Evolutionary conservation across 2,888 invertebrate species (phyloP), one percentile per base, ranked within the genome.

Genomic region (Cephus rjabovi): DNA sequence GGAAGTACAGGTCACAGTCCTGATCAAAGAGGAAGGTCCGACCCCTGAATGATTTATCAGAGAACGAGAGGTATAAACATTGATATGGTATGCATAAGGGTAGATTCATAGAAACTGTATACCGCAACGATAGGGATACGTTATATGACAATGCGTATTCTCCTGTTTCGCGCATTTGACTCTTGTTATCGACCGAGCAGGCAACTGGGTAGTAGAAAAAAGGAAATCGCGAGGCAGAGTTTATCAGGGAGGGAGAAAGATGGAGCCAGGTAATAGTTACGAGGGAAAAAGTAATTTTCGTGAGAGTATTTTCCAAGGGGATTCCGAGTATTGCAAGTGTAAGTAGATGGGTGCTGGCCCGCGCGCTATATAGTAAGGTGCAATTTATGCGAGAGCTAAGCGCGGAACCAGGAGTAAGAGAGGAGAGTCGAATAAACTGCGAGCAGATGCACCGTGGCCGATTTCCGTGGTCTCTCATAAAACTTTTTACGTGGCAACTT

Each of bases 401-500:
- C 80, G 83, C 81, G 82, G 79, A 81, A 78, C 81, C 80, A 79
- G 83, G 84, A 85, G 83, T 84, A 84, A 84, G 81, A 82, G 81
- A 81, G 80, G 79, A 83, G 84, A 83, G 84, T 79, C 78, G 81
- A 83, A 85, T 84, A 86, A 84, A 87, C 84, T 82, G 83, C 82
- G 83, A 87, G 84, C 84, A 86, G 87, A 87, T 87, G 88, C 87
- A 88, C 85, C 85, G 85, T 85, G 84, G 82, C 85, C 40, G 40
- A 83, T 80, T 81, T 81, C 37, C 84, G 81, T 79, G 81, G 83
- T 81, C 80, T 81, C 82, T 87, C 88, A 86, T 89, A 88, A 88
- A 89, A 89, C 86, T 87, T 89, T 56, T 88, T 87, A 89, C 84
- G 84, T 83, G 82, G 79, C 84, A 83, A 84, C 86, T 81, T 84